phyloP scores from a whole-genome alignment of 2,113 vertebrate species.

The Cynopterus brachyotis region DNA sequence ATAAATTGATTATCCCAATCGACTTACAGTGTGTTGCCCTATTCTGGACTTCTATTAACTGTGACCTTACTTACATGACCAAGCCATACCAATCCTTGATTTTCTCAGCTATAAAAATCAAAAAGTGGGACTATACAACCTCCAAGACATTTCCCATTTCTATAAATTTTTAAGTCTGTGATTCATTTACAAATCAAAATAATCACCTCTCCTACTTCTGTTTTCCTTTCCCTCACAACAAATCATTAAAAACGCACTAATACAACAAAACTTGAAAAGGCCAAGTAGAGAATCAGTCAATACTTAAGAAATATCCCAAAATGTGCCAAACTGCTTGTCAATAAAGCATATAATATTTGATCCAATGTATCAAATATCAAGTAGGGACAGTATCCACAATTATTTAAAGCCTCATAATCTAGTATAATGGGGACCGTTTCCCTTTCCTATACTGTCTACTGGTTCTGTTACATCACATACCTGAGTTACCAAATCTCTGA shows the following conservation, averaged over 20 bases:
- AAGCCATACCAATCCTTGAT: background rate
- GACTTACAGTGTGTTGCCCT: background rate
- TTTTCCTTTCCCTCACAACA: background rate
- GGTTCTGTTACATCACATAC: background rate
- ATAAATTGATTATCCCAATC: background rate
- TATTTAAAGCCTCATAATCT: background rate
- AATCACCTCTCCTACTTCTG: background rate
- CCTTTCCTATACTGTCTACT: background rate
- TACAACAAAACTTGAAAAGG: background rate
- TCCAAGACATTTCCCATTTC: background rate
- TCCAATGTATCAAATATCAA: constrained; percentile 1
- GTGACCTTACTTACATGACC: background rate
- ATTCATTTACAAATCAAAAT: background rate
- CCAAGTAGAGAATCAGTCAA: background rate
- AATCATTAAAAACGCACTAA: background rate
- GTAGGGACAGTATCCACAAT: background rate
- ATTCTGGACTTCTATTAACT: background rate
- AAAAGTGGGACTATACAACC: background rate
- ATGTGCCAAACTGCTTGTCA: background rate
- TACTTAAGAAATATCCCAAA: background rate
- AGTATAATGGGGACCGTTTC: background rate
- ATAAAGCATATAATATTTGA: background rate
- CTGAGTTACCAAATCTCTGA: background rate
- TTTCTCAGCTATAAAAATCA: background rate
- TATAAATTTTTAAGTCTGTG: background rate